These are phyloP conservation scores for Narcine bancroftii DNA, from an alignment of 2,113 vertebrate species.

Conservation along the genomic window DNA sequence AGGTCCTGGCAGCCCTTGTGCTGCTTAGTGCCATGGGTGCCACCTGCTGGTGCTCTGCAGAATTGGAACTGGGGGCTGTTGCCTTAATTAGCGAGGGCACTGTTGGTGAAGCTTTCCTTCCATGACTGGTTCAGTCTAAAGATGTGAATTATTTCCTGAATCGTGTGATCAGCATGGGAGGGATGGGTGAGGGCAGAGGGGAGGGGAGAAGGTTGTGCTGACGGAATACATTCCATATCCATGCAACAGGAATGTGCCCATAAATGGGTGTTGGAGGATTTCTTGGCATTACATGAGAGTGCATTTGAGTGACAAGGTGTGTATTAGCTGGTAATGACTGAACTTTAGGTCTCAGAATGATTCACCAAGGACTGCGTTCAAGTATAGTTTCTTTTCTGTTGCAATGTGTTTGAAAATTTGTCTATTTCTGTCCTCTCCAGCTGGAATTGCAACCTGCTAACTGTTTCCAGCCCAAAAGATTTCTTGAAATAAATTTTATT, in stretches of 20 bases:
- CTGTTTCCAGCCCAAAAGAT: neutral
- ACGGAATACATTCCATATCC: conserved; percentile 16
- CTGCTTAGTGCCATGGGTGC: neutral
- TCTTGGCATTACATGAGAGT: conserved; percentile 13
- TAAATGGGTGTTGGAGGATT: conserved; percentile 24
- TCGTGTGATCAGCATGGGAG: neutral
- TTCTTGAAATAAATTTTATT: conserved; percentile 1
- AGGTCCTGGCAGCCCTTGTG: neutral
- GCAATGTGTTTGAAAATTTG: neutral
- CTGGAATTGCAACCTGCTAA: neutral
- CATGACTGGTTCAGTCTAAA: neutral
- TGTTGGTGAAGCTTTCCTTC: neutral
- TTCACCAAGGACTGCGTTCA: neutral
- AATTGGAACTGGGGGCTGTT: neutral
- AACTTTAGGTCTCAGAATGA: conserved; percentile 10
- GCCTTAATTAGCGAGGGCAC: neutral
- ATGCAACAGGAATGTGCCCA: neutral
- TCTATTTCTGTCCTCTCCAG: neutral
- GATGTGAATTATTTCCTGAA: conserved; percentile 25
- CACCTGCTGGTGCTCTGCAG: conserved; percentile 5
- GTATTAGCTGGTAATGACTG: conserved; percentile 19
- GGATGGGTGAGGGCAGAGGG: too few relatives aligned
- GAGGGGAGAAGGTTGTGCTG: neutral
- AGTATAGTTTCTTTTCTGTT: too few relatives aligned
- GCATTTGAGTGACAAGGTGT: conserved; percentile 24